A percentile compares a stretch with the other conserved stretches of the same genome.
phyloP scores from a whole-genome alignment of 2,113 vertebrate species.

The Silurus meridionalis region DNA sequence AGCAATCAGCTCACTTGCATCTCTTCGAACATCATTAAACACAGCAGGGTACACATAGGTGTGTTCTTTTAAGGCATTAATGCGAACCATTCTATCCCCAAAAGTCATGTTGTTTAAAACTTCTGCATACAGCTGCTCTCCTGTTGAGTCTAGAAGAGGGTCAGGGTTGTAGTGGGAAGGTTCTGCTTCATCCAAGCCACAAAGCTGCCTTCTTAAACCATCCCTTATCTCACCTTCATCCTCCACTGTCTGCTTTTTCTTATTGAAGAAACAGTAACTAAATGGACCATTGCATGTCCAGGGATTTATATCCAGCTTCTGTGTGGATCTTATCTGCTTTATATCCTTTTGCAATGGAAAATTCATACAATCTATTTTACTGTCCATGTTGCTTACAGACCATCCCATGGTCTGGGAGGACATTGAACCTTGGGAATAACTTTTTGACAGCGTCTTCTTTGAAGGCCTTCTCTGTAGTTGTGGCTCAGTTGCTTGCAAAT shows the following conservation, averaged over 20 bases:
- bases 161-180: constrained; percentile 55
- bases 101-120: constrained; percentile 84
- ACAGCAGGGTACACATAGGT: constrained; percentile 85
- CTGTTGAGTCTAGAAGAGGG: constrained; percentile 52
- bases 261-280: constrained; percentile 92
- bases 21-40: constrained; percentile 86
- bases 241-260: constrained; percentile 73
- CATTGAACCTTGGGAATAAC: constrained; percentile 87
- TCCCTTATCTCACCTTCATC: constrained; percentile 82
- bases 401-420: constrained; percentile 72
- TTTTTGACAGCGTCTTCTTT: constrained; percentile 88
- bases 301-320: constrained; percentile 81
- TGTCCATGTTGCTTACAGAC: constrained; percentile 67
- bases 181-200: constrained; percentile 51
- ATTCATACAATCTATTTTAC: constrained; percentile 71
- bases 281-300: constrained; percentile 93
- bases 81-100: constrained; percentile 78
- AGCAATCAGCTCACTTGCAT: constrained; percentile 90
- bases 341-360: constrained; percentile 79
- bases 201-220: constrained; percentile 52
- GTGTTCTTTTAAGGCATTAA: constrained; percentile 86
- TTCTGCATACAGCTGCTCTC: constrained; percentile 72
- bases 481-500: constrained; percentile 70
- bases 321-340: constrained; percentile 79
- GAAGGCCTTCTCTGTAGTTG: constrained; percentile 77